phyloP scores from a whole-genome alignment of 2,113 vertebrate genomes.

The Prionailurus viverrinus region DNA sequence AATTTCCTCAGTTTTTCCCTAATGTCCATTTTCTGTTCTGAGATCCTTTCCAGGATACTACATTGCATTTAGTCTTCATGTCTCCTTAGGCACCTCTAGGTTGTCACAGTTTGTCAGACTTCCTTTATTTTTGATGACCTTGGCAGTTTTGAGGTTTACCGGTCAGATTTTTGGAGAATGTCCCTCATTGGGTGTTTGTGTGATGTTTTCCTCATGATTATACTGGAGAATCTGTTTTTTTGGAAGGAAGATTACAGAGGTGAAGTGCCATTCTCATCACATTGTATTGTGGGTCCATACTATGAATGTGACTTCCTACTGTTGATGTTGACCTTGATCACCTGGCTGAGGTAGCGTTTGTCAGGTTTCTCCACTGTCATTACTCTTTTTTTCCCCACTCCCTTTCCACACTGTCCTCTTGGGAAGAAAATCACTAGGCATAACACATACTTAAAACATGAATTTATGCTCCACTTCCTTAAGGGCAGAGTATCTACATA shows the following conservation, averaged over 20 bases:
- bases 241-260: neutral
- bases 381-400: neutral
- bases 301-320: neutral
- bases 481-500: neutral
- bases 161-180: neutral
- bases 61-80: neutral
- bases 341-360: neutral
- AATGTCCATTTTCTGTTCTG: neutral
- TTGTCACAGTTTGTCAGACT: neutral
- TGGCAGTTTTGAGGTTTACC: constrained; percentile 10
- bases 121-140: neutral
- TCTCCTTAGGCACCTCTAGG: neutral
- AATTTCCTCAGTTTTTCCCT: neutral
- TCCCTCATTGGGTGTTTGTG: neutral
- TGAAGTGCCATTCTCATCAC: neutral
- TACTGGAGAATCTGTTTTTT: neutral
- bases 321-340: neutral
- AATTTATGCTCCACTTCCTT: neutral
- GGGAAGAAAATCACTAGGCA: neutral
- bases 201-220: constrained; percentile 27
- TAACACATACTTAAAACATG: neutral
- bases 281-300: neutral
- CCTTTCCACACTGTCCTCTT: constrained; percentile 21
- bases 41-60: neutral
- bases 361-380: neutral